A percentile compares a stretch with the other conserved stretches of the same genome.
These are phyloP conservation scores for Drosophila paulistorum DNA, from an alignment of 1,140 invertebrate genomes.

Conservation along the genomic window DNA sequence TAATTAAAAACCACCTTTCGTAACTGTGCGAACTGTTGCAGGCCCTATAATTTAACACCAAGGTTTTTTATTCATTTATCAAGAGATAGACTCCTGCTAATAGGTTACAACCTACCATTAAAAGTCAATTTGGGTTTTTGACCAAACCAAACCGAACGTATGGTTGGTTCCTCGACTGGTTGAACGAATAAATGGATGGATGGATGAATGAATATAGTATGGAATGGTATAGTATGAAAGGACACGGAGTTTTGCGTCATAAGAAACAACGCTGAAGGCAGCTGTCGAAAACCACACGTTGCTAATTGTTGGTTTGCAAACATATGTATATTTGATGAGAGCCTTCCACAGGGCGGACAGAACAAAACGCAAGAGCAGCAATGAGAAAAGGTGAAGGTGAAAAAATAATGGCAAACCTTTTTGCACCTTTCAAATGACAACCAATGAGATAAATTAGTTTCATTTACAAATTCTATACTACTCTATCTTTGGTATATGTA, in stretches of 20 bases:
- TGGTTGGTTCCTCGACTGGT: neutral
- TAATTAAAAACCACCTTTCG: constrained; percentile 32
- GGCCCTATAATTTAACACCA: constrained; percentile 53
- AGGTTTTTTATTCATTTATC: constrained; percentile 56
- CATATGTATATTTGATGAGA: constrained; percentile 43
- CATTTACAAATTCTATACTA: neutral
- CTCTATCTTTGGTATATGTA: neutral
- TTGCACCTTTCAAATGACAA: constrained; percentile 70
- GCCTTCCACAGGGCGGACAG: constrained; percentile 36
- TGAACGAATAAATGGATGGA: neutral
- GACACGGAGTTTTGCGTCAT: constrained; percentile 43
- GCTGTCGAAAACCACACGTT: constrained; percentile 69
- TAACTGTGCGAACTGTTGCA: constrained; percentile 34
- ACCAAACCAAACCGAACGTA: constrained; percentile 7
- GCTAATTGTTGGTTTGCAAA: constrained; percentile 65
- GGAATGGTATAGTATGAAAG: constrained; percentile 21
- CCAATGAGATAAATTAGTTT: constrained; percentile 19
- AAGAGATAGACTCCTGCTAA: constrained; percentile 43
- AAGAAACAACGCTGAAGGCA: constrained; percentile 44
- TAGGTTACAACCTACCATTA: constrained; percentile 67
- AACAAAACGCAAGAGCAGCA: neutral
- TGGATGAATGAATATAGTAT: neutral
- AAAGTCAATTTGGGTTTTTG: constrained; percentile 64
- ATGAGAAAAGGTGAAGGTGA: constrained; percentile 16
- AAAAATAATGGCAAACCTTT: constrained; percentile 60